phyloP scores from a whole-genome alignment of 2,888 invertebrate species.

The Polymixis flavicincta region DNA sequence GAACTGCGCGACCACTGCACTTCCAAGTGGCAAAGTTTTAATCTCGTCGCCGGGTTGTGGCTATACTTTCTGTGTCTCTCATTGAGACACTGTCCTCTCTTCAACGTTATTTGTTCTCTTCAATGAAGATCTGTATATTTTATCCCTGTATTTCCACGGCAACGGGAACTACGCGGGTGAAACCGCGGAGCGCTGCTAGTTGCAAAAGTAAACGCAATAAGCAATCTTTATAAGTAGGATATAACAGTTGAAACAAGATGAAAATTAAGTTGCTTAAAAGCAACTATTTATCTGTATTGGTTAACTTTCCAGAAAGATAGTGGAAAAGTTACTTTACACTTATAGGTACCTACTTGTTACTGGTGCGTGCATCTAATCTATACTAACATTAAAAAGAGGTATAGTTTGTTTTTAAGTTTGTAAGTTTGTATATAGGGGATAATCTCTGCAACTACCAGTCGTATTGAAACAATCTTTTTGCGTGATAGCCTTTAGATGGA shows the following conservation, averaged over 20 bases:
- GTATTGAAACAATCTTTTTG: no score
- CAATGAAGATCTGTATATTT: slow-evolving; percentile 34
- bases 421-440: no score
- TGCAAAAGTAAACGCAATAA: background rate
- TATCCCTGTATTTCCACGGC: no score
- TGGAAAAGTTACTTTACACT: background rate
- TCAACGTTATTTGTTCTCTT: slow-evolving; percentile 59
- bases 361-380: background rate
- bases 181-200: no score
- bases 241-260: no score
- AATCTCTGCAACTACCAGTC: no score
- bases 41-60: slow-evolving; percentile 80
- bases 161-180: no score
- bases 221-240: background rate
- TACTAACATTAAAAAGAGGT: no score
- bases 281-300: no score
- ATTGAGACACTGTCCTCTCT: slow-evolving; percentile 62
- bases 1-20: slow-evolving; percentile 85
- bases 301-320: background rate
- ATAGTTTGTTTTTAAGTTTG: no score
- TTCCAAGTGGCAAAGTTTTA: slow-evolving; percentile 88
- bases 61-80: slow-evolving; percentile 71
- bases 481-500: no score
- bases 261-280: background rate
- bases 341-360: no score